phyloP scores from a whole-genome alignment of 2,888 invertebrate genomes.

The Mechanitis mazaeus region DNA sequence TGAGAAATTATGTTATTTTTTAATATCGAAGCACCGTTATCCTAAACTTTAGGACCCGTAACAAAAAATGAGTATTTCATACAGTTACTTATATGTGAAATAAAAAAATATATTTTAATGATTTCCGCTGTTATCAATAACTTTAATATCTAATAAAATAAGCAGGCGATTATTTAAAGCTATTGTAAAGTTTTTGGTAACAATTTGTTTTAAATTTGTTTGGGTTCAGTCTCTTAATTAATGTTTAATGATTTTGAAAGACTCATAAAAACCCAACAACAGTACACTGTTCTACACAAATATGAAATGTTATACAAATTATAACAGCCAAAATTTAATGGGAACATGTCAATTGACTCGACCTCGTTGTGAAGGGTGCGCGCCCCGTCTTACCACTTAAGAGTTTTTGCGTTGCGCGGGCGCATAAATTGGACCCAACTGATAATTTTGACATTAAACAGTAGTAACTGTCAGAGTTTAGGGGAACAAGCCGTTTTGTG shows the following conservation, averaged over 20 bases:
- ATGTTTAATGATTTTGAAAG: too few relatives aligned
- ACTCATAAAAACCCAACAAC: too few relatives aligned
- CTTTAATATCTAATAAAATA: not conserved
- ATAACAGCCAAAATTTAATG: conserved; percentile 44
- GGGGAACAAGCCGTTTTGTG: conserved; percentile 59
- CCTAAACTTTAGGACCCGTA: too few relatives aligned
- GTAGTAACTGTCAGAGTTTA: conserved; percentile 62
- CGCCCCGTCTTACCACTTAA: conserved; percentile 55
- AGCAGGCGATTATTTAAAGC: too few relatives aligned
- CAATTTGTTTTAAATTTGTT: too few relatives aligned
- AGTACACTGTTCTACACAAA: not conserved
- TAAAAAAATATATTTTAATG: not conserved
- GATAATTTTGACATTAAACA: conserved; percentile 75
- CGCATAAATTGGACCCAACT: conserved; percentile 65
- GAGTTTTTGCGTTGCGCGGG: conserved; percentile 57
- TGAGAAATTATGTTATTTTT: too few relatives aligned
- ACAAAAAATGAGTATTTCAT: too few relatives aligned
- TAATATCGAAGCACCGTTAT: too few relatives aligned
- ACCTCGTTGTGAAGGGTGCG: conserved; percentile 36
- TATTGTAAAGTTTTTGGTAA: too few relatives aligned
- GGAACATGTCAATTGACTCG: conserved; percentile 67
- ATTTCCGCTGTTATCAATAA: not conserved
- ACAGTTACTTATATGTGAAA: too few relatives aligned
- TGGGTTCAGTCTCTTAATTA: too few relatives aligned
- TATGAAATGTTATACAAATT: conserved; percentile 43